A percentile compares a stretch with the other conserved stretches of the same genome.
These are phyloP conservation scores for Diadromus collaris DNA, from an alignment of 2,888 invertebrate species.

Conservation along the genomic window DNA sequence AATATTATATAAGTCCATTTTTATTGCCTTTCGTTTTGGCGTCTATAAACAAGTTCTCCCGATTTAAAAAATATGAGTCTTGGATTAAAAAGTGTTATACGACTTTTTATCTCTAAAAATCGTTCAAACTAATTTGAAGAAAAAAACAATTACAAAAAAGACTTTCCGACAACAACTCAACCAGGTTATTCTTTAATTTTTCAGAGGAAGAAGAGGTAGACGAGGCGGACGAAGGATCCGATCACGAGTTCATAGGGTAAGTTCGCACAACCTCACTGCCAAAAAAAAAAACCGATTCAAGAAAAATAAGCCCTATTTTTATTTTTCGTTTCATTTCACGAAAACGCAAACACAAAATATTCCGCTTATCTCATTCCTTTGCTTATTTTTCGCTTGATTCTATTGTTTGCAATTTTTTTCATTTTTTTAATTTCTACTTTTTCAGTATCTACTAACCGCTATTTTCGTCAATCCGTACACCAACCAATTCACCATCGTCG, in stretches of 20 bases:
- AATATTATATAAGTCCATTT: no score
- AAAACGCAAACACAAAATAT: background rate
- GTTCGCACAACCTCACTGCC: slow-evolving; percentile 59
- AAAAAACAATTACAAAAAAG: no score
- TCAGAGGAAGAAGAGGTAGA: slow-evolving; percentile 78
- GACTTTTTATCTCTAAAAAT: background rate
- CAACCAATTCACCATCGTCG: slow-evolving; percentile 61
- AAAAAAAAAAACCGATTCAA: background rate
- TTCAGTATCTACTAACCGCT: slow-evolving; percentile 67
- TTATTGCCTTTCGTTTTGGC: no score
- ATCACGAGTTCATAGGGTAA: slow-evolving; percentile 78
- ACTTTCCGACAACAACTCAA: background rate
- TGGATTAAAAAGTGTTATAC: background rate
- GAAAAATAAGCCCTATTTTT: slow-evolving; percentile 11
- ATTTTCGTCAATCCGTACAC: slow-evolving; percentile 58
- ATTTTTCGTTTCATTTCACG: slow-evolving; percentile 10
- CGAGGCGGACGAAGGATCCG: slow-evolving; percentile 77
- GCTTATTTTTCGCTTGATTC: slow-evolving; percentile 24
- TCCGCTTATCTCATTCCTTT: slow-evolving; percentile 15
- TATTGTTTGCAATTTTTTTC: slow-evolving; percentile 40
- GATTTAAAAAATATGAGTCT: background rate
- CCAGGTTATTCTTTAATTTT: slow-evolving; percentile 51
- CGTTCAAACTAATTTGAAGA: background rate
- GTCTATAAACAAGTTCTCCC: background rate
- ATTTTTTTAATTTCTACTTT: slow-evolving; percentile 62